These are phyloP conservation scores for Perognathus longimembris DNA, from an alignment of 2,113 vertebrate species.

Conservation along the genomic window DNA sequence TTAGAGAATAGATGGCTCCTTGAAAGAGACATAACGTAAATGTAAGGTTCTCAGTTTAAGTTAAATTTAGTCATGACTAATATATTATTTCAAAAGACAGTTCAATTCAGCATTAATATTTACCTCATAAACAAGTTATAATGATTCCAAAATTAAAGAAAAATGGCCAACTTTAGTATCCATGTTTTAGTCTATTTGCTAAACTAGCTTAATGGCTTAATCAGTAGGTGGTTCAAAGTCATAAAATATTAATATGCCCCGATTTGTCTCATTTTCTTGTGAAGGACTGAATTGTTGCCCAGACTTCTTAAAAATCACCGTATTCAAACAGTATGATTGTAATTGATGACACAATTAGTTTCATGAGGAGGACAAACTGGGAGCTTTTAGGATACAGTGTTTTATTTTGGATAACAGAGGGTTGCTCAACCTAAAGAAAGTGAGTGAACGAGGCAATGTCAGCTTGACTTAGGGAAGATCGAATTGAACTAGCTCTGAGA, in stretches of 20 bases:
- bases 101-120: conserved; percentile 61
- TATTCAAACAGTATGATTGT: conserved; percentile 42
- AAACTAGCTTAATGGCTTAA: conserved; percentile 51
- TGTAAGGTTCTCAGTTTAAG: not conserved
- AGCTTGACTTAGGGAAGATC: not conserved
- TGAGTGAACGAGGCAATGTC: not conserved
- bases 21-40: not conserved
- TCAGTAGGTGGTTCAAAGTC: conserved; percentile 72
- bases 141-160: conserved; percentile 68
- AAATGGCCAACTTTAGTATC: conserved; percentile 14
- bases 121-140: conserved; percentile 50
- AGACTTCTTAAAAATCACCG: conserved; percentile 54
- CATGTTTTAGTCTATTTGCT: conserved; percentile 72
- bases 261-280: conserved; percentile 67
- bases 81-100: conserved; percentile 7
- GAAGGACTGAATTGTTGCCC: conserved; percentile 37
- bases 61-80: not conserved
- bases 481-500: conserved; percentile 3
- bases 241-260: conserved; percentile 66
- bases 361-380: conserved; percentile 57
- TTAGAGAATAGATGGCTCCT: not conserved
- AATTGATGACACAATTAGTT: conserved; percentile 45
- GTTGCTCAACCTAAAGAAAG: conserved; percentile 45
- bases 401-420: conserved; percentile 57
- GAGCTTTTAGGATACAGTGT: not conserved